Evolutionary conservation across 2,888 invertebrate species (phyloP), one percentile per base, ranked within the genome.

Genomic region (Dichetophora obliterata): DNA sequence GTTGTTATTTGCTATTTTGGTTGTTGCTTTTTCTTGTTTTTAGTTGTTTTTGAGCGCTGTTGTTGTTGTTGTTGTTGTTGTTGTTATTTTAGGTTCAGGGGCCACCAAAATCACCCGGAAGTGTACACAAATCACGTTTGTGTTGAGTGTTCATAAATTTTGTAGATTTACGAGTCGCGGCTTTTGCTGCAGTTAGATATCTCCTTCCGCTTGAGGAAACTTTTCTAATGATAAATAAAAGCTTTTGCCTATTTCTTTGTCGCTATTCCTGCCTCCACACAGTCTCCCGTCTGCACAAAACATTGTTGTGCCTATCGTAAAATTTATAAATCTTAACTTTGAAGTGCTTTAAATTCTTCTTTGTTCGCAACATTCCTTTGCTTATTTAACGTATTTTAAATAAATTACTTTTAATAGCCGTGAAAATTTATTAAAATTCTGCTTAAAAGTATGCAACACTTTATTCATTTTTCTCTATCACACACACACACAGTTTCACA

Each of bases 251-350:
- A 59, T 24, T 9, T 48, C 50, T 43, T 27, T 9, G 1, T 68
- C 50, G 24, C 66, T 66, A 63, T 52, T 22, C 37, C 5, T 5
- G 5, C 63, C 19, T 73, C 70, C 43, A 52, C n/a, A n/a, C n/a
- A n/a, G n/a, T 75, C 27, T 68, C 63, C 24, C 54, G 69, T 52
- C 59, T 70, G 66, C 78, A 77, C 19, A 52, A 75, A 78, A 48
- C 48, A 52, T 61, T 61, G 0, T 31, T 52, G 43, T 54, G 27
- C 9, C 4, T 50, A 68, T 68, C 43, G 14, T 70, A 9, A 24
- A 22, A 14, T 22, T 68, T 61, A 31, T 5, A 11, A 16, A 43
- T 34, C 27, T 65, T 8, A 59, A 54, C 63, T 43, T 59, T 31
- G 5, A 54, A 22, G 54, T 66, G 71, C 37, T 71, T 19, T 9